Conservation (phyloP, 2,113 vertebrate species). For the Okapia johnstoni region DNA sequence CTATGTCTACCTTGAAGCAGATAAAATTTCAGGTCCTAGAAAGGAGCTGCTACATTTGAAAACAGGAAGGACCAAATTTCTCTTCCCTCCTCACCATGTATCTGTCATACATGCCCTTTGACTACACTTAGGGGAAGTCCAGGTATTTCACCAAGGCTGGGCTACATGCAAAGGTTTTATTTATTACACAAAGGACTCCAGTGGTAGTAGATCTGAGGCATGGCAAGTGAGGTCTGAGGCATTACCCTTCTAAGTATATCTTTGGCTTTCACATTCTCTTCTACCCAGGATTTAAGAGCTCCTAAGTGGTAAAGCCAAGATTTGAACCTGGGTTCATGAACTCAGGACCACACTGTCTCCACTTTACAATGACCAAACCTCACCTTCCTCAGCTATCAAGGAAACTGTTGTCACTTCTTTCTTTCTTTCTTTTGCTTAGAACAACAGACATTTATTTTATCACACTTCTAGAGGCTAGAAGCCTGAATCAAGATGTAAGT, state of each 20-base stretch:
- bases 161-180: background rate
- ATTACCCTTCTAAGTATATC: background rate
- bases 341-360: background rate
- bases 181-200: background rate
- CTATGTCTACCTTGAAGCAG: background rate
- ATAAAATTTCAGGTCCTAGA: background rate
- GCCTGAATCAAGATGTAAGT: background rate
- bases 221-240: background rate
- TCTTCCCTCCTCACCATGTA: background rate
- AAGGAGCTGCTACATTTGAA: background rate
- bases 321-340: background rate
- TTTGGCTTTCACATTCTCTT: background rate
- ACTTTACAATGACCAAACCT: background rate
- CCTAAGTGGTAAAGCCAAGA: background rate
- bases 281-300: background rate
- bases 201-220: background rate
- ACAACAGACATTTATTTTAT: background rate
- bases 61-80: background rate
- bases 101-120: background rate
- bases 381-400: background rate
- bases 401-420: background rate
- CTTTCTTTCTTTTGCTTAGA: background rate
- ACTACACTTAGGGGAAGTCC: background rate
- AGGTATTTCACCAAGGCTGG: background rate
- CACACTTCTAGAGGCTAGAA: background rate